Evolutionary conservation across 2,888 invertebrate genomes (phyloP).

Genomic region (Gryllus longicercus): DNA sequence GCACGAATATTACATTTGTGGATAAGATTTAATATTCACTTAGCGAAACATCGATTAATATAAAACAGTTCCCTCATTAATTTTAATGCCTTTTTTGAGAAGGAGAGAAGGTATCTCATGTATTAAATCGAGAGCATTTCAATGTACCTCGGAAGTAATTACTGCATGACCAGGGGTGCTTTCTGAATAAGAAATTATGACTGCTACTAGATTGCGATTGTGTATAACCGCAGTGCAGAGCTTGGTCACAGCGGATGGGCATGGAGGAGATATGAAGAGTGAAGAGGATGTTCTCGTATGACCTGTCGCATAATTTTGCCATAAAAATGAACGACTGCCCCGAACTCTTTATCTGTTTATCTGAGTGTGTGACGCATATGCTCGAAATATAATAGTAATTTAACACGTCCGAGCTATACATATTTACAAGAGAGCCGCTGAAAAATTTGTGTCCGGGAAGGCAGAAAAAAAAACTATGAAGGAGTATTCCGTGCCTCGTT

Average conservation of each 20-base stretch:
- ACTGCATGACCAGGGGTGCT: slow-evolving; percentile 5
- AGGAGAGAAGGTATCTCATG: not conserved
- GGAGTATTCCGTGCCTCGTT: no score
- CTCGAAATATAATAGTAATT: no score
- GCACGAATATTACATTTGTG: no score
- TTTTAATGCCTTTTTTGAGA: not conserved
- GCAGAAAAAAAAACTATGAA: no score
- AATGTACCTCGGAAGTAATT: not conserved
- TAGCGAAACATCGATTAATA: no score
- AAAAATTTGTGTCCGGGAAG: no score
- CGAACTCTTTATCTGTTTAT: not conserved
- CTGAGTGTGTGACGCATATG: not conserved
- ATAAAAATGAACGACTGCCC: not conserved
- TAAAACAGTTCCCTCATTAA: not conserved
- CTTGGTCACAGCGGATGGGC: not conserved
- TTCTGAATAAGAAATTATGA: not conserved
- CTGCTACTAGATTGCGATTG: not conserved
- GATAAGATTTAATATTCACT: no score
- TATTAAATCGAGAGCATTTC: slow-evolving; percentile 10
- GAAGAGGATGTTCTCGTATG: not conserved
- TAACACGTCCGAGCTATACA: no score
- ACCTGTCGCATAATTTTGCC: slow-evolving; percentile 1
- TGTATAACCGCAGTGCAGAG: not conserved
- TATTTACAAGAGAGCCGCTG: no score
- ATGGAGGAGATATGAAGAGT: not conserved